Conservation (phyloP, 2,797 vertebrate genomes). For the Mormyrus hasselquistii region DNA sequence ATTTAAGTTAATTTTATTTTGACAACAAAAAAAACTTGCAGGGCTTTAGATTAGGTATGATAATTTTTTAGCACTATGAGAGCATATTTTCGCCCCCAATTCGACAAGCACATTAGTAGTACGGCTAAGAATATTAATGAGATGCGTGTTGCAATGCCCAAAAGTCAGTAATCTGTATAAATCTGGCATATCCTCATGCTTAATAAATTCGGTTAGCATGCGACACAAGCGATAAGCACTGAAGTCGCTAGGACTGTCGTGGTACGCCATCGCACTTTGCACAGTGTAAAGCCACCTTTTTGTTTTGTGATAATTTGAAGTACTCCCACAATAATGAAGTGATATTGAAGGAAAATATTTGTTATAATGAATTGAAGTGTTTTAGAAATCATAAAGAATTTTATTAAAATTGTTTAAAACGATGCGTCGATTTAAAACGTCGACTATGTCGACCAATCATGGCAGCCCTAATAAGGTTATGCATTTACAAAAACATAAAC, state of each 20-base stretch:
- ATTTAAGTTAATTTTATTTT: background rate
- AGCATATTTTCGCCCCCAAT: too few relatives aligned
- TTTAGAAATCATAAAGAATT: background rate
- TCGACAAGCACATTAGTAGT: too few relatives aligned
- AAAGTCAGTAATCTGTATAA: too few relatives aligned
- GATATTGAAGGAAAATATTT: background rate
- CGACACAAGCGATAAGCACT: too few relatives aligned
- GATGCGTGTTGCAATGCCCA: too few relatives aligned
- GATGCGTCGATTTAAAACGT: background rate
- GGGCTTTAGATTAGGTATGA: too few relatives aligned
- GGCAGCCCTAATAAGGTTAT: background rate
- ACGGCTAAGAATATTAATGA: too few relatives aligned
- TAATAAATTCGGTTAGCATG: too few relatives aligned
- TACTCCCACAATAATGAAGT: background rate
- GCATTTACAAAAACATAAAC: background rate
- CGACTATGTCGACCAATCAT: background rate
- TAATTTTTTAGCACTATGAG: too few relatives aligned
- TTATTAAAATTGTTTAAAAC: background rate
- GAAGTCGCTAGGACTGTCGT: background rate
- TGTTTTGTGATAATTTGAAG: background rate
- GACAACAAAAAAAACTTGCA: background rate
- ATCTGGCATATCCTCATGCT: too few relatives aligned
- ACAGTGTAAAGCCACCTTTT: background rate
- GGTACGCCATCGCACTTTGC: background rate
- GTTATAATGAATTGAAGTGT: background rate